Conservation (phyloP, 2,797 vertebrate genomes). For the Sebastiscus tertius region DNA sequence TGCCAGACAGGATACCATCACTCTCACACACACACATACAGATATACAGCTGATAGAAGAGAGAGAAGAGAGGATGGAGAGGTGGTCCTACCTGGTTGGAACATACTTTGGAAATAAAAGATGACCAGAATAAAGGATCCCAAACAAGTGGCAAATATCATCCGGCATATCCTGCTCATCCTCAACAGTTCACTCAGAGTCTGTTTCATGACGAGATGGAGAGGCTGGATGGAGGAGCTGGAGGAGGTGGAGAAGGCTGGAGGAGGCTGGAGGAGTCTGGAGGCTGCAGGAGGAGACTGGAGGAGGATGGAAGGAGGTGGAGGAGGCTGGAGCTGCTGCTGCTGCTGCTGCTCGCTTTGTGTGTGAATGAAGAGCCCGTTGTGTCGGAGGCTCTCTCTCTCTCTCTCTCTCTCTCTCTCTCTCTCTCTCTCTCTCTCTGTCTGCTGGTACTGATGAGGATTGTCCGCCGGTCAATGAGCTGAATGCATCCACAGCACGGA, state of each 20-base stretch:
- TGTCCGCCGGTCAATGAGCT: constrained; percentile 69
- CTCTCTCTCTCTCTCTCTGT: neutral
- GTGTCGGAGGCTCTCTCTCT: too few relatives aligned
- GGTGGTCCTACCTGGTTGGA: constrained; percentile 94
- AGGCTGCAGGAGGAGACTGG: too few relatives aligned
- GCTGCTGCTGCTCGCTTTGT: constrained; percentile 16
- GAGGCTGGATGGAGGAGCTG: neutral
- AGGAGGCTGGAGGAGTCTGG: too few relatives aligned
- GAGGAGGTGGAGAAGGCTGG: too few relatives aligned
- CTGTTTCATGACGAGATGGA: constrained; percentile 90
- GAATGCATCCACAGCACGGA: constrained; percentile 63
- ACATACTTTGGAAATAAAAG: constrained; percentile 99
- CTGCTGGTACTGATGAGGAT: constrained; percentile 75
- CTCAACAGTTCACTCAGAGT: constrained; percentile 93
- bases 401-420: neutral
- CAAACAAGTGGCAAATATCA: constrained; percentile 96
- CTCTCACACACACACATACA: constrained; percentile 2
- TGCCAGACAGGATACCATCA: constrained; percentile 20
- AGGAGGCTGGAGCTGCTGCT: too few relatives aligned
- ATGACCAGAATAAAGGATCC: constrained; percentile 98
- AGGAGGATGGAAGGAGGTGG: too few relatives aligned
- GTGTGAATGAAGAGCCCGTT: constrained; percentile 11
- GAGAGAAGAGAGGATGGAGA: neutral
- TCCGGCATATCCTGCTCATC: constrained; percentile 96
- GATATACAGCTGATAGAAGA: too few relatives aligned